Evolutionary conservation across 2,113 vertebrate species (phyloP).

Genomic region (Tetrax tetrax): DNA sequence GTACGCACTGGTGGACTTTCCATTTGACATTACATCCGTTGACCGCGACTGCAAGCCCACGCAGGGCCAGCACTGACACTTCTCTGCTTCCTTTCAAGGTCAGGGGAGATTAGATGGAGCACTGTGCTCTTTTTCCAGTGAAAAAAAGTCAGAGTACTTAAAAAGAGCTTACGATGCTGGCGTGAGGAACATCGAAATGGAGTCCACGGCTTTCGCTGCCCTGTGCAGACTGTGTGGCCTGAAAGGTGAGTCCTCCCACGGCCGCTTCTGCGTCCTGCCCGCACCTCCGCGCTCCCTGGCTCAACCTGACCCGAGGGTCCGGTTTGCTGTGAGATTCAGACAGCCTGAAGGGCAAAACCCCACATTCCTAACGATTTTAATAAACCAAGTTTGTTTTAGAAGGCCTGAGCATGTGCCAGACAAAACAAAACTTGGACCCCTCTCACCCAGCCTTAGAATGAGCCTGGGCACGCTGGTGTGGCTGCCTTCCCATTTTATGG

Average conservation of each 20-base stretch:
- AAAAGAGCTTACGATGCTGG: slow-evolving; percentile 79
- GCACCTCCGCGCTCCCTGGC: rapidly evolving
- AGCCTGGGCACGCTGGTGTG: rapidly evolving
- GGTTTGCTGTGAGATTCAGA: rapidly evolving
- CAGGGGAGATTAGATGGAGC: slow-evolving; percentile 86
- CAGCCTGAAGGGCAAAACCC: not conserved
- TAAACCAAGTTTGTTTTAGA: not conserved
- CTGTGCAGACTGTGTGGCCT: slow-evolving; percentile 87
- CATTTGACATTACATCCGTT: not conserved
- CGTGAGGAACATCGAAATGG: slow-evolving; percentile 90
- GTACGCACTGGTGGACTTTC: not conserved
- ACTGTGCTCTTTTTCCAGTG: slow-evolving; percentile 86
- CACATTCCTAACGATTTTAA: rapidly evolving
- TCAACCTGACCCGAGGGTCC: rapidly evolving
- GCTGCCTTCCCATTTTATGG: not conserved
- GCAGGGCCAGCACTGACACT: not conserved
- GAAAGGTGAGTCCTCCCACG: slow-evolving; percentile 74
- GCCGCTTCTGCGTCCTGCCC: not conserved
- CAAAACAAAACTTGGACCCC: not conserved
- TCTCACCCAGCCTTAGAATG: not conserved
- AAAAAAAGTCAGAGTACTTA: slow-evolving; percentile 86
- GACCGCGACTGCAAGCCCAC: rapidly evolving
- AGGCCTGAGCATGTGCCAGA: rapidly evolving
- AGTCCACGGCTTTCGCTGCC: slow-evolving; percentile 85
- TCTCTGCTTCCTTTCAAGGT: slow-evolving; percentile 69